Evolutionary conservation across 2,113 vertebrate genomes (phyloP), one percentile per base, ranked within the genome.

Genomic region (Ellobius talpinus): DNA sequence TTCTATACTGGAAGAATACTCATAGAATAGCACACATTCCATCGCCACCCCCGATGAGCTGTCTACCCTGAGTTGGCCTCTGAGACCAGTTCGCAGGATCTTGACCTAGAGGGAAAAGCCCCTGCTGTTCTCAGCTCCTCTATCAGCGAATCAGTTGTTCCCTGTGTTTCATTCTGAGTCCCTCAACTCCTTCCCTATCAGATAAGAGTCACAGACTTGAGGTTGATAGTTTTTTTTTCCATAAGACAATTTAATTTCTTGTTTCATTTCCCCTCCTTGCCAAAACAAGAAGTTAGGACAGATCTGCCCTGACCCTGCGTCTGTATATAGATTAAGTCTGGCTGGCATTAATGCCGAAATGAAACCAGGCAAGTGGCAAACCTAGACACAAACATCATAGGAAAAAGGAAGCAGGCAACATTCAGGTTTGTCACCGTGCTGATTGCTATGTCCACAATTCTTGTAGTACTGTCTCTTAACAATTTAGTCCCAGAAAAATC

Each of bases 91-190:
- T 45, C 1, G 29, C 24, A 52, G 36, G 24, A 31, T 90, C 74
- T 74, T 47, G 87, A 42, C 13, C 21, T 52, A 17, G 39, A 84
- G 7, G 5, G 31, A 74, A 3, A n/a, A 2, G 33, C 85, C 24
- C 4, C 7, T n/a, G 0, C 47, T 2, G 6, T 68, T 45, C 21
- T 36, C 33, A 4, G 17, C 17, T 42, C 58, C 29, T 45, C 31
- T 31, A 0, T 66, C 2, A 0, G 0, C 2, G 6, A 4, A 4
- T 29, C 33, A 3, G 4, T 16, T 65, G n/a, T 42, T 47, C 50
- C 21, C 39, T 31, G n/a, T 1, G 16, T 14, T 7, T 50, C n/a
- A 39, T 21, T 42, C 89, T 65, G 89, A 68, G 29, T 42, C 5
- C 7, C 58, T 61, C 0, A 2, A 5, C 10, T 19, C 74, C 14